These are phyloP conservation scores for Coregonus sp. DNA, from an alignment of 2,797 vertebrate species.

Conservation along the genomic window DNA sequence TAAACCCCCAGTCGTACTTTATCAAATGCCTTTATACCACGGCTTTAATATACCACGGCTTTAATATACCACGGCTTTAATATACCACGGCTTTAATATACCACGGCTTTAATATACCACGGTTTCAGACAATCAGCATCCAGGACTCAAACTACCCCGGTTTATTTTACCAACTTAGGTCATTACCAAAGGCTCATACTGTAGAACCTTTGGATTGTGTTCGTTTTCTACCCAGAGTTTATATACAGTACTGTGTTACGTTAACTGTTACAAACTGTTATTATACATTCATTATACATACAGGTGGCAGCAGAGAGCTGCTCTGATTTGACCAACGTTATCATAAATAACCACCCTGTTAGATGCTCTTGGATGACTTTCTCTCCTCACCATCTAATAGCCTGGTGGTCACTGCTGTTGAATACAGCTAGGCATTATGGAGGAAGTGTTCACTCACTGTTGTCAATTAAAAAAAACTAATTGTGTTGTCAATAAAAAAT, in stretches of 20 bases:
- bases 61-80: no score
- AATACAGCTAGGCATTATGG: not conserved
- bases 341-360: not conserved
- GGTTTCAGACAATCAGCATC: no score
- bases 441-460: not conserved
- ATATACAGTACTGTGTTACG: not conserved
- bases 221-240: not conserved
- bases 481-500: not conserved
- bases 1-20: no score
- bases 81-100: no score
- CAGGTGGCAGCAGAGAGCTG: conserved; percentile 43
- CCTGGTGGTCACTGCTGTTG: not conserved
- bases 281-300: not conserved
- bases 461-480: conserved; percentile 4
- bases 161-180: not conserved
- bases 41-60: no score
- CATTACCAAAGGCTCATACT: not conserved
- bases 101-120: no score
- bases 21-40: no score
- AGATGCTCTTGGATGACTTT: not conserved
- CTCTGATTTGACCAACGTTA: not conserved
- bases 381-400: not conserved
- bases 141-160: no score
- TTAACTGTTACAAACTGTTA: not conserved
- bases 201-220: not conserved